Conservation (phyloP, 2,888 invertebrate species). For the Zhuqinia jingwanae region DNA sequence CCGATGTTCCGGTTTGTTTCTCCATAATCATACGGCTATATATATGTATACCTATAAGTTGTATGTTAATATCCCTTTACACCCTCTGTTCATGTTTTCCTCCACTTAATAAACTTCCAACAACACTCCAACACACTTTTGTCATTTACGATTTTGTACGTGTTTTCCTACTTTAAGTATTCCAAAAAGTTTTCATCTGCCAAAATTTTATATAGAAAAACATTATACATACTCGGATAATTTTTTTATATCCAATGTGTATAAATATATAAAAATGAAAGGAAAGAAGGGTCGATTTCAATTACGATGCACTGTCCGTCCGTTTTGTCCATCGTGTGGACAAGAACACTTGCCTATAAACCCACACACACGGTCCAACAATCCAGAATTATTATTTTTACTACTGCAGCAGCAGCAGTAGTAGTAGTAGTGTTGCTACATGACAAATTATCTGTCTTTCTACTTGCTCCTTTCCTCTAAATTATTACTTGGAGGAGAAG, state of each 20-base stretch:
- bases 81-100: conserved; percentile 55
- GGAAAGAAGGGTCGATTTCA: conserved; percentile 63
- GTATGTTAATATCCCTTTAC: no score
- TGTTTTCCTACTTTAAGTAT: conserved; percentile 18
- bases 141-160: conserved; percentile 13
- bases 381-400: background rate
- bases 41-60: conserved; percentile 8
- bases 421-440: background rate
- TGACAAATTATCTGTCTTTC: conserved; percentile 60
- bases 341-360: conserved; percentile 43
- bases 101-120: conserved; percentile 66
- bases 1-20: conserved; percentile 41
- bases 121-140: conserved; percentile 52
- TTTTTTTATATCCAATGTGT: background rate
- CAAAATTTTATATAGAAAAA: background rate
- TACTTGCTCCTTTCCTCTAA: background rate
- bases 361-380: background rate
- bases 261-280: conserved; percentile 48
- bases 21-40: background rate
- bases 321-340: conserved; percentile 43
- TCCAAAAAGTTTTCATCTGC: conserved; percentile 23
- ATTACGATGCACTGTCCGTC: conserved; percentile 55
- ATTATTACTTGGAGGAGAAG: conserved; percentile 35
- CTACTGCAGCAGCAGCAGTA: background rate
- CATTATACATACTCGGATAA: background rate